A percentile compares a stretch with the other conserved stretches of the same genome.
These are phyloP conservation scores for Wiebesia pumilae DNA, from an alignment of 1,140 invertebrate genomes.

Conservation along the genomic window DNA sequence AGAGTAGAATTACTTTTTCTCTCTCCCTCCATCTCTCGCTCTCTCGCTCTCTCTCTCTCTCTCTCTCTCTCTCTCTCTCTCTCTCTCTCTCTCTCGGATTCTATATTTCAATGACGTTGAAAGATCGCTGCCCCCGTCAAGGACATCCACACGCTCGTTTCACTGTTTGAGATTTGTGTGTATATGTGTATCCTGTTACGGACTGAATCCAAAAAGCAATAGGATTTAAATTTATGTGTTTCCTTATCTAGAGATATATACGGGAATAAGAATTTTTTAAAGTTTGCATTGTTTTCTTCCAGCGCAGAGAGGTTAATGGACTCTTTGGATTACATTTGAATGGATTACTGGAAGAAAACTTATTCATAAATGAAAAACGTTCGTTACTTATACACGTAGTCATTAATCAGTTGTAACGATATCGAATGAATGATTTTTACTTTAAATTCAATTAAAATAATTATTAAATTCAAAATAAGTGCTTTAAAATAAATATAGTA, in stretches of 20 bases:
- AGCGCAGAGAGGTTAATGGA: background rate
- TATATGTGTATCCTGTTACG: conserved; percentile 24
- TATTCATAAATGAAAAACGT: background rate
- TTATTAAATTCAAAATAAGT: no score
- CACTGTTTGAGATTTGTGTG: conserved; percentile 1
- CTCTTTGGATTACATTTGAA: conserved; percentile 9
- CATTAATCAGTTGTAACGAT: background rate
- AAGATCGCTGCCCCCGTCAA: conserved; percentile 70
- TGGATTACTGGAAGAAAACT: background rate
- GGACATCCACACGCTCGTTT: conserved; percentile 61
- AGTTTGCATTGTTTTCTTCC: conserved; percentile 11
- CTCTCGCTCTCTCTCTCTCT: background rate
- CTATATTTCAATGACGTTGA: conserved; percentile 57
- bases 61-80: conserved; percentile 1
- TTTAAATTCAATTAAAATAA: no score
- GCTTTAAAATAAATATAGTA: no score
- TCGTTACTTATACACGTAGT: background rate
- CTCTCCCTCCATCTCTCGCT: no score
- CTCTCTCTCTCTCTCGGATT: conserved; percentile 4
- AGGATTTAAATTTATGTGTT: conserved; percentile 16
- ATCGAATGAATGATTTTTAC: background rate
- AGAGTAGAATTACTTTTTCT: conserved; percentile 17
- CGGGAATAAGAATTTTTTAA: background rate
- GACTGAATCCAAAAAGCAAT: conserved; percentile 19
- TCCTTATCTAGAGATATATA: conserved; percentile 10